Evolutionary conservation across 2,888 invertebrate species (phyloP).

Genomic region (Philaethria dido): DNA sequence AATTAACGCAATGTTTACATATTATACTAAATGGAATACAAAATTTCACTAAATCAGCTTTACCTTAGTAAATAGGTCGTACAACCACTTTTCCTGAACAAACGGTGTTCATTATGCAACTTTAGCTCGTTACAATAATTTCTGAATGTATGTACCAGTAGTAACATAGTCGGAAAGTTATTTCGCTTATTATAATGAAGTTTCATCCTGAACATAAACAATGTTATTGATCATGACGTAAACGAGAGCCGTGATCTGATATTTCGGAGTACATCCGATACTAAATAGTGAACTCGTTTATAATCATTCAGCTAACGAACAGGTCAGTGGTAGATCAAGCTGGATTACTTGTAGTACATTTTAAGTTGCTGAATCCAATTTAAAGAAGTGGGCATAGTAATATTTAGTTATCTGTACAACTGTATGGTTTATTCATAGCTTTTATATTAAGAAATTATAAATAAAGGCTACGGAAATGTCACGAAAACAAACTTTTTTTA

Average conservation of each 20-base stretch:
- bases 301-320: slow-evolving; percentile 72
- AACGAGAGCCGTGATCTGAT: slow-evolving; percentile 60
- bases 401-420: neutral
- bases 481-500: too few relatives aligned
- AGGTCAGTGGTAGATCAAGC: slow-evolving; percentile 62
- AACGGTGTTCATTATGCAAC: slow-evolving; percentile 33
- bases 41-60: slow-evolving; percentile 23
- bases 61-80: slow-evolving; percentile 24
- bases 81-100: slow-evolving; percentile 30
- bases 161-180: slow-evolving; percentile 40
- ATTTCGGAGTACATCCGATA: slow-evolving; percentile 63
- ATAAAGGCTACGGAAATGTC: too few relatives aligned
- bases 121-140: slow-evolving; percentile 43
- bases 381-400: slow-evolving; percentile 31
- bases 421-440: neutral
- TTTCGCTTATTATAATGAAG: slow-evolving; percentile 47
- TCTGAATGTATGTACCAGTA: slow-evolving; percentile 28
- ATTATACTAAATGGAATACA: slow-evolving; percentile 19
- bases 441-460: slow-evolving; percentile 2
- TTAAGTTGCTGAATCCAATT: slow-evolving; percentile 45
- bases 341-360: slow-evolving; percentile 61
- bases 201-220: slow-evolving; percentile 50
- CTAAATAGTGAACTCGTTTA: slow-evolving; percentile 76
- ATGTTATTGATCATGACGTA: slow-evolving; percentile 65
- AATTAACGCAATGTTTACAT: slow-evolving; percentile 2